A percentile compares a stretch with the other conserved stretches of the same genome.
Evolutionary conservation across 1,140 invertebrate genomes (phyloP).

Genomic region (Euglossa dilemma): DNA sequence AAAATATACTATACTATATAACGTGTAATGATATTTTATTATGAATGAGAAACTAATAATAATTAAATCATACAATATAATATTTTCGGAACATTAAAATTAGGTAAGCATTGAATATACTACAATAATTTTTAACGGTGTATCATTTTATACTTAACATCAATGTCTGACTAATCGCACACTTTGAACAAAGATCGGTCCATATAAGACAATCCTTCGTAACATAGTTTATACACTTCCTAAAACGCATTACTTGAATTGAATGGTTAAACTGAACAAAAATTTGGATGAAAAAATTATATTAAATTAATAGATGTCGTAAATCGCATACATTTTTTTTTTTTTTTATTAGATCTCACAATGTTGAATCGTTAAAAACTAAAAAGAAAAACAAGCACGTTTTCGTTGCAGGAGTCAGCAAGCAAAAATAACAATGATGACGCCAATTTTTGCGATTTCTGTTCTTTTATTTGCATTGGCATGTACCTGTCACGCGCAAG

Average conservation of each 20-base stretch:
- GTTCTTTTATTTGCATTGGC: slow-evolving; percentile 6
- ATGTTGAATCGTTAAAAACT: neutral
- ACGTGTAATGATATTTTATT: neutral
- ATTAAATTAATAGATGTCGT: neutral
- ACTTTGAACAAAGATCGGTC: slow-evolving; percentile 28
- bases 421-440: slow-evolving; percentile 38
- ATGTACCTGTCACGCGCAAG: neutral
- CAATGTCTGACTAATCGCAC: slow-evolving; percentile 19
- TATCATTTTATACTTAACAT: neutral
- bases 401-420: slow-evolving; percentile 23
- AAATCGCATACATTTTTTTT: neutral
- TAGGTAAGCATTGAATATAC: neutral
- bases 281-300: neutral
- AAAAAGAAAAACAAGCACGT: neutral
- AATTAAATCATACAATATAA: neutral
- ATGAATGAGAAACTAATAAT: neutral
- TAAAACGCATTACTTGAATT: neutral
- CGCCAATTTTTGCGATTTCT: slow-evolving; percentile 15
- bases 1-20: neutral
- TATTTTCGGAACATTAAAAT: neutral
- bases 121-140: neutral
- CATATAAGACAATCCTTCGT: slow-evolving; percentile 32
- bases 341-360: neutral
- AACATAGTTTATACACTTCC: neutral
- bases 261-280: neutral